phyloP scores from a whole-genome alignment of 2,113 vertebrate genomes.

The Sclerurus mexicanus region DNA sequence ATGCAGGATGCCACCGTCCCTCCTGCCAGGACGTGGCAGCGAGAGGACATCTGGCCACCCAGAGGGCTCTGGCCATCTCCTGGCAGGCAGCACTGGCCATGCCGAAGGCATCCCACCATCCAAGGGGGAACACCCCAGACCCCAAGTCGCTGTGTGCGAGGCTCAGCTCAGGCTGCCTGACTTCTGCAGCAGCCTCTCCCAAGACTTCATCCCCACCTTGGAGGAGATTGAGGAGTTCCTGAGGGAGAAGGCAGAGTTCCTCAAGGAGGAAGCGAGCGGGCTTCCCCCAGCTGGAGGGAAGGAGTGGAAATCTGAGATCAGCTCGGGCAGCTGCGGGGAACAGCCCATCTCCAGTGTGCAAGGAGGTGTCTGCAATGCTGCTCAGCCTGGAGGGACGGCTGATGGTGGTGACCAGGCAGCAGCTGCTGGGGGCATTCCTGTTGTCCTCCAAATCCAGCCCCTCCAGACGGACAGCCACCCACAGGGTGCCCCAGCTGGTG shows the following conservation, averaged over 20 bases:
- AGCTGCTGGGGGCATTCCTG: slow-evolving; percentile 42
- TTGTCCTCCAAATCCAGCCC: slow-evolving; percentile 83
- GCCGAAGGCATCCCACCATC: rapidly evolving
- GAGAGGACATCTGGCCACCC: background rate
- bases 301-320: background rate
- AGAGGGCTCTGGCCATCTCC: background rate
- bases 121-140: slow-evolving; percentile 49
- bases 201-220: slow-evolving; percentile 82
- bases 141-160: background rate
- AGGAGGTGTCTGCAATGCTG: background rate
- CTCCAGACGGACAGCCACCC: slow-evolving; percentile 53
- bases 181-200: slow-evolving; percentile 70
- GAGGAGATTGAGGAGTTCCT: slow-evolving; percentile 91
- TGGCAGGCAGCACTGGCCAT: background rate
- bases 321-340: background rate
- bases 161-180: slow-evolving; percentile 74
- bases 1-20: background rate
- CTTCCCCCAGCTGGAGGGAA: background rate
- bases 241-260: slow-evolving; percentile 80
- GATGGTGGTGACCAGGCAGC: background rate
- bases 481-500: slow-evolving; percentile 9
- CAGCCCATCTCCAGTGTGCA: background rate
- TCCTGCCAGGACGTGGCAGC: background rate
- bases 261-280: slow-evolving; percentile 61
- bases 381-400: background rate